Percentiles rank a stretch among this genome's conserved stretches.
Evolutionary conservation across 2,888 invertebrate genomes (phyloP).

Genomic region (Polietes domitor): DNA sequence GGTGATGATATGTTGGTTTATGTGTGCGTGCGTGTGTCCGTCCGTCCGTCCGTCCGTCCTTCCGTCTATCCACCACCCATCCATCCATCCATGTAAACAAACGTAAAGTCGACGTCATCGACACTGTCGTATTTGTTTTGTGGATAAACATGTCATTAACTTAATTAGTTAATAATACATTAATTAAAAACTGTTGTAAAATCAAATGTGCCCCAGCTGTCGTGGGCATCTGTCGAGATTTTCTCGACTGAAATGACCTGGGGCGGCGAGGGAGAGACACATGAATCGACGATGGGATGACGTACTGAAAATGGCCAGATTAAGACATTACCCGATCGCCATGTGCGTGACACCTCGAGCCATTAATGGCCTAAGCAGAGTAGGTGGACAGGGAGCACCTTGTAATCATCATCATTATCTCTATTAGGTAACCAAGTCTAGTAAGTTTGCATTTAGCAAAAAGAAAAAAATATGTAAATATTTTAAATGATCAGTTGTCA

Average conservation of each 20-base stretch:
- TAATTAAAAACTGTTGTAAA: conserved; percentile 23
- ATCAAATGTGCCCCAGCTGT: neutral
- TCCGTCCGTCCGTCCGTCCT: neutral
- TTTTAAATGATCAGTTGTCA: neutral
- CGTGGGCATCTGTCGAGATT: neutral
- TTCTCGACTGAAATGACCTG: neutral
- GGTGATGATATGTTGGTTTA: conserved; percentile 38
- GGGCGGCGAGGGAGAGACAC: neutral
- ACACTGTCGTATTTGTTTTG: neutral
- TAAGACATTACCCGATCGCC: conserved; percentile 15
- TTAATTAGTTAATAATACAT: conserved; percentile 58
- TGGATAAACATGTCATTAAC: conserved; percentile 52
- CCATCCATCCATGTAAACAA: neutral
- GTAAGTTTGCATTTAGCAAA: too few relatives aligned
- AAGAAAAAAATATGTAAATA: neutral
- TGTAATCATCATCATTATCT: too few relatives aligned
- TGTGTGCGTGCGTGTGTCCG: neutral
- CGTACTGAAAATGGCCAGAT: neutral
- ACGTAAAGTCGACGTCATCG: neutral
- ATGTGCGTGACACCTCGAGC: neutral
- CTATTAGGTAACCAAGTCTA: too few relatives aligned
- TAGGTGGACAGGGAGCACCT: too few relatives aligned
- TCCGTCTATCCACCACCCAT: neutral
- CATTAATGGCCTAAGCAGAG: neutral
- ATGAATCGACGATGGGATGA: neutral